Evolutionary conservation across 2,113 vertebrate genomes (phyloP), one percentile per base, ranked within the genome.

Genomic region (Tringa solitaria): DNA sequence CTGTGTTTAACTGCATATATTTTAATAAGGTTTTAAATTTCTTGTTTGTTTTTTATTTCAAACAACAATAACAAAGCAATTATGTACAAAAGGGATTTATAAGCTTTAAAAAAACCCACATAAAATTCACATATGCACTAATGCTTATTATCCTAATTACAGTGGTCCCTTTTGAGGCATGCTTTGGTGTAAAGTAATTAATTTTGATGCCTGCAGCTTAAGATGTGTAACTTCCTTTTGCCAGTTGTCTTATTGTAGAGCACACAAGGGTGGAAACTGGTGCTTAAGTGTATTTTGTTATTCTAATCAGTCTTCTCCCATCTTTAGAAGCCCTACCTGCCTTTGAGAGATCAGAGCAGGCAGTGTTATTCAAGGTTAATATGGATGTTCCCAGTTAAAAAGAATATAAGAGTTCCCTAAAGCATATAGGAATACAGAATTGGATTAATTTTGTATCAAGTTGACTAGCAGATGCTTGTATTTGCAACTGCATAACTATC

Each of bases 131-230:
- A 87, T 70, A 11, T 77, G 45, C n/a, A 32, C 53, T 95, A 88
- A 90, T 94, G 92, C 72, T 97, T 86, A 94, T 95, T 96, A 94
- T 95, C 68, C 72, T 95, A 96, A 96, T 96, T 96, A 96, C 59
- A 90, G 50, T 48, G 26, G 72, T 92, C 91, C 89, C 96, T 93
- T 97, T 43, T 95, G 96, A 95, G 92, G 74, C 50, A 89, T 65
- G 60, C 70, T 77, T 92, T 94, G 64, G 70, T 86, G 57, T 85
- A 85, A 84, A 86, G 94, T 97, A 97, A 97, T 86, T 95, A 92
- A 96, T 96, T 94, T 95, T 97, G 85, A 91, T 96, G 88, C 92
- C 87, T 96, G 65, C 93, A 95, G 89, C 60, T 94, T 76, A 93
- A 94, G 86, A 90, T 77, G 43, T 81, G 81, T 89, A 95, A 65